Conservation (phyloP, 2,888 invertebrate genomes). For the Lydus trimaculatus region DNA sequence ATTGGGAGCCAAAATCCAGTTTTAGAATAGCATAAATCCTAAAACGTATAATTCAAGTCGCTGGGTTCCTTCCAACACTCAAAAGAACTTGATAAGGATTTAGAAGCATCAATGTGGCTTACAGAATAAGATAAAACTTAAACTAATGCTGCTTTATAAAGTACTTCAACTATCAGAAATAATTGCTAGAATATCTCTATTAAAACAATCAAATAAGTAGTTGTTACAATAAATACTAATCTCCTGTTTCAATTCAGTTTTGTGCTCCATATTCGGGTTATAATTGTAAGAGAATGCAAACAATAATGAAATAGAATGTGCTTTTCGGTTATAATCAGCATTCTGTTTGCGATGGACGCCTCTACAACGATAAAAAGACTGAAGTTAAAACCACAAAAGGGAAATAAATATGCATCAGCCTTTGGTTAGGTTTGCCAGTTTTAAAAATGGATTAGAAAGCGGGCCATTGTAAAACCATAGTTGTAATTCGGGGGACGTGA, state of each 20-base stretch:
- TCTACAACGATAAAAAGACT: constrained; percentile 42
- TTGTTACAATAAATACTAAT: too few relatives aligned
- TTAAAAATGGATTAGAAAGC: constrained; percentile 50
- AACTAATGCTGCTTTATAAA: not conserved
- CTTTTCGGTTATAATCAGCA: constrained; percentile 44
- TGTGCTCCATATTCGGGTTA: not conserved
- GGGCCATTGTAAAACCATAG: constrained; percentile 45
- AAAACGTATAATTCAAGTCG: not conserved
- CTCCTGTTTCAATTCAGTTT: not conserved
- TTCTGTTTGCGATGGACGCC: constrained; percentile 40
- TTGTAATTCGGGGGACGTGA: constrained; percentile 45
- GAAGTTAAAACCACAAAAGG: constrained; percentile 40
- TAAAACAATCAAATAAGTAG: not conserved
- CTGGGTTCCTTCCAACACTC: not conserved
- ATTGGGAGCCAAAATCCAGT: not conserved
- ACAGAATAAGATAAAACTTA: not conserved
- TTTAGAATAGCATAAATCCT: not conserved
- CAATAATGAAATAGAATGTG: constrained; percentile 41
- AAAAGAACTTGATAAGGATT: not conserved
- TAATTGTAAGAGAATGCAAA: not conserved
- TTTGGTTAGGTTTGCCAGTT: constrained; percentile 42
- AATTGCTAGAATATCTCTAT: not conserved
- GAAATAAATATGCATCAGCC: constrained; percentile 48
- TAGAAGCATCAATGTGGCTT: not conserved
- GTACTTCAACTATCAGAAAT: not conserved